A percentile compares a stretch with the other conserved stretches of the same genome.
These are phyloP conservation scores for Paraplagusia blochii DNA, from an alignment of 2,113 vertebrate genomes.

Conservation along the genomic window DNA sequence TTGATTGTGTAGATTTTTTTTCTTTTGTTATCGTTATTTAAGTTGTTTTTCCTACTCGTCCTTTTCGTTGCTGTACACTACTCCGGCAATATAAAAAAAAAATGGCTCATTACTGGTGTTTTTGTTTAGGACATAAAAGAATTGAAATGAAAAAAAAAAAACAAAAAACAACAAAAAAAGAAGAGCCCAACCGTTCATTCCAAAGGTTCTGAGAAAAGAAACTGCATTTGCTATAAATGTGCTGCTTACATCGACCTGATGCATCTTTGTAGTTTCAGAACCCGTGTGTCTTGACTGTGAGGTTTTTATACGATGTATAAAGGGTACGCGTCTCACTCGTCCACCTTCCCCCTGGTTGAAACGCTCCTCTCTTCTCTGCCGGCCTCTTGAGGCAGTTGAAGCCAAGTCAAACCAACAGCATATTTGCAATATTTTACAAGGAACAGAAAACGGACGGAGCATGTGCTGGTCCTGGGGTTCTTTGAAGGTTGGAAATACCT, in stretches of 20 bases:
- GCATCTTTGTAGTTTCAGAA: conserved; percentile 63
- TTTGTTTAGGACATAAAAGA: conserved; percentile 49
- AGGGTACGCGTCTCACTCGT: conserved; percentile 70
- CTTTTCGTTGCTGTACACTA: conserved; percentile 62
- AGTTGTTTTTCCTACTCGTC: conserved; percentile 14
- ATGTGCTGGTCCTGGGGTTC: conserved; percentile 34
- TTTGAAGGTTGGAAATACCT: conserved; percentile 12
- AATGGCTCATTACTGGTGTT: conserved; percentile 61
- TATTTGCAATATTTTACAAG: conserved; percentile 38
- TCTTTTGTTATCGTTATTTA: conserved; percentile 58
- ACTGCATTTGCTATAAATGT: conserved; percentile 72
- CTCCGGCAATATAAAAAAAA: conserved; percentile 56
- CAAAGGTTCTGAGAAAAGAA: conserved; percentile 74
- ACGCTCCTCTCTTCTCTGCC: conserved; percentile 37
- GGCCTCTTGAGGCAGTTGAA: conserved; percentile 31
- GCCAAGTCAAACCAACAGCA: conserved; percentile 35
- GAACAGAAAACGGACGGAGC: conserved; percentile 17
- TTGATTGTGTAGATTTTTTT: conserved; percentile 59
- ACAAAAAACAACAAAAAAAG: conserved; percentile 45
- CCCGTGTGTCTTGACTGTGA: conserved; percentile 67
- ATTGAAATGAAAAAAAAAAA: conserved; percentile 43
- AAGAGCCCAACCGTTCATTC: conserved; percentile 76
- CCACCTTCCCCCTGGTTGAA: conserved; percentile 39
- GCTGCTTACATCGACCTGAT: conserved; percentile 73
- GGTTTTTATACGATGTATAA: conserved; percentile 66